Percentiles rank a stretch among this genome's conserved stretches.
Conservation (phyloP, 2,888 invertebrate genomes). For the Cephonodes hylas region DNA sequence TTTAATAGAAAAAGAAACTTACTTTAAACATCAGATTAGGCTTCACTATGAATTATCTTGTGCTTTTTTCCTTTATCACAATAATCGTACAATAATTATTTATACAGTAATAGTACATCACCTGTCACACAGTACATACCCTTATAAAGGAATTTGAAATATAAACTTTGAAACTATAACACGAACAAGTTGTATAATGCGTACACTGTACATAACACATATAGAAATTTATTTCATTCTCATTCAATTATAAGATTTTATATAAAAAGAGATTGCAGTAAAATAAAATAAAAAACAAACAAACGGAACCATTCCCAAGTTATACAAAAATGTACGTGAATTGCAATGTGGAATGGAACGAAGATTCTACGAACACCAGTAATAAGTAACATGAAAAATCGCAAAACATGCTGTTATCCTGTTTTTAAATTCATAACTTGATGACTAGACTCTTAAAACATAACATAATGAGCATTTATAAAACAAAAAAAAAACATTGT, state of each 20-base stretch:
- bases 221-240: conserved; percentile 15
- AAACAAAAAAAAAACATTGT: conserved; percentile 59
- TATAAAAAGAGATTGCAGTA: conserved; percentile 24
- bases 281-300: conserved; percentile 21
- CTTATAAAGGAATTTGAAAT: conserved; percentile 48
- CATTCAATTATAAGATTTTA: conserved; percentile 1
- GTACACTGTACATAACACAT: conserved; percentile 22
- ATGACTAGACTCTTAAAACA: conserved; percentile 80
- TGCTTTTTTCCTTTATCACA: conserved; percentile 78
- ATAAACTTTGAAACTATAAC: conserved; percentile 53
- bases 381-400: conserved; percentile 30
- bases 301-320: conserved; percentile 35
- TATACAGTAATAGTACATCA: conserved; percentile 55
- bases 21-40: conserved; percentile 71
- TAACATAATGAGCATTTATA: conserved; percentile 79
- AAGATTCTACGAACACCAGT: conserved; percentile 39
- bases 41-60: conserved; percentile 73
- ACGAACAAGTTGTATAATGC: conserved; percentile 33
- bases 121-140: conserved; percentile 69
- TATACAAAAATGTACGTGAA: conserved; percentile 32
- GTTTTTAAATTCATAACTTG: conserved; percentile 69
- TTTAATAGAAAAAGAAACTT: conserved; percentile 58
- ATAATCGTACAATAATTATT: conserved; percentile 66
- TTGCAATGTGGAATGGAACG: conserved; percentile 42
- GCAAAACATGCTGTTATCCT: conserved; percentile 49